These are phyloP conservation scores for Drosophila maculinotata DNA, from an alignment of 2,888 invertebrate genomes.

Conservation along the genomic window DNA sequence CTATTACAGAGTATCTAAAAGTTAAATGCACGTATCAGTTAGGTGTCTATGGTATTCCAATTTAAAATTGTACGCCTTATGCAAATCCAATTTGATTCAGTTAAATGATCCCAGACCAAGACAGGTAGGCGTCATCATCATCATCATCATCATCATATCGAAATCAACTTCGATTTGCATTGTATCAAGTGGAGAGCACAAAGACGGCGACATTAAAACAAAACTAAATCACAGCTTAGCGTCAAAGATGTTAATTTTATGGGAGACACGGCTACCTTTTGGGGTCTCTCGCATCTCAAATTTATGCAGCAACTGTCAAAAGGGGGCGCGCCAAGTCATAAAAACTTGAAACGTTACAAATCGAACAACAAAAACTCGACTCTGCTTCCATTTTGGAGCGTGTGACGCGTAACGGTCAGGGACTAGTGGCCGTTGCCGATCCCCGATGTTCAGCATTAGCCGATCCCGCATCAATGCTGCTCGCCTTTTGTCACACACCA, in stretches of 20 bases:
- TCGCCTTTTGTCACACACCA: slow-evolving; percentile 51
- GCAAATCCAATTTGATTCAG: slow-evolving; percentile 72
- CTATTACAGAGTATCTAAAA: slow-evolving; percentile 7
- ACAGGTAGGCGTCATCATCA: slow-evolving; percentile 69
- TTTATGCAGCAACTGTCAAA: slow-evolving; percentile 58
- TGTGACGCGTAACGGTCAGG: slow-evolving; percentile 68
- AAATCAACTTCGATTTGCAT: slow-evolving; percentile 61
- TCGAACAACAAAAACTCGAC: slow-evolving; percentile 34
- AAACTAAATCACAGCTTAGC: slow-evolving; percentile 84
- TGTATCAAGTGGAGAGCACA: slow-evolving; percentile 60
- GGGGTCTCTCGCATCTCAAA: slow-evolving; percentile 42
- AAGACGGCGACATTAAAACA: slow-evolving; percentile 81
- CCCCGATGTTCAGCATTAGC: slow-evolving; percentile 40
- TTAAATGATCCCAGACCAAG: slow-evolving; percentile 45
- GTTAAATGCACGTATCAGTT: neutral
- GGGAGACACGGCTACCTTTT: slow-evolving; percentile 69
- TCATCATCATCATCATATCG: slow-evolving; percentile 44
- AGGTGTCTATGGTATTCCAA: slow-evolving; percentile 1
- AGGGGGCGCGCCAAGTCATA: slow-evolving; percentile 72
- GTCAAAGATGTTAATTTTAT: slow-evolving; percentile 81
- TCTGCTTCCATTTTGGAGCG: slow-evolving; percentile 49
- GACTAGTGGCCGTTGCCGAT: slow-evolving; percentile 35
- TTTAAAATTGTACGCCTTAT: slow-evolving; percentile 48
- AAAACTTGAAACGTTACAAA: slow-evolving; percentile 61
- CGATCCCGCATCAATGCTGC: slow-evolving; percentile 67